Percentiles rank a stretch among this genome's conserved stretches.
Conservation (phyloP, 2,797 vertebrate genomes). For the Neosilurus mollespiculum region DNA sequence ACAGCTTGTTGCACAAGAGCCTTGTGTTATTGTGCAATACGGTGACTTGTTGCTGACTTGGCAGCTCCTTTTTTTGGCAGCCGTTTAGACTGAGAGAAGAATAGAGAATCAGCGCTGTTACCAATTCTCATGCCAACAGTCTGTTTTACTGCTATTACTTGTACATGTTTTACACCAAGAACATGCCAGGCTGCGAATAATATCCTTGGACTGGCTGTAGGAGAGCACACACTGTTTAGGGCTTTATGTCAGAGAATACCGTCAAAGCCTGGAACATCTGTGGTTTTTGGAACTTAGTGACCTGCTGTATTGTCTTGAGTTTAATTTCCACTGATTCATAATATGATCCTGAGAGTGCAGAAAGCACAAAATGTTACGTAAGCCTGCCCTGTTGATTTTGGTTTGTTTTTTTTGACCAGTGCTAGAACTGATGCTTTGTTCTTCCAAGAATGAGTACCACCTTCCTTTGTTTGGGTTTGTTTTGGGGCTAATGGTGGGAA, state of each 20-base stretch:
- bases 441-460: background rate
- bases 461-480: constrained; percentile 11
- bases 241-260: constrained; percentile 12
- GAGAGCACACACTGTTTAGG: background rate
- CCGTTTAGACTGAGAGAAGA: background rate
- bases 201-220: constrained; percentile 21
- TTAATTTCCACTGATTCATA: constrained; percentile 27
- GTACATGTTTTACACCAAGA: background rate
- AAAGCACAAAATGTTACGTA: constrained; percentile 1
- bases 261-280: constrained; percentile 33
- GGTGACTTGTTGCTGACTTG: constrained; percentile 11
- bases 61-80: background rate
- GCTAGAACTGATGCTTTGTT: background rate
- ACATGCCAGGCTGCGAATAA: constrained; percentile 12
- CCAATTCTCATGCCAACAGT: background rate
- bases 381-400: background rate
- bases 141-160: background rate
- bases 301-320: constrained; percentile 12
- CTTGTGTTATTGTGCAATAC: constrained; percentile 16
- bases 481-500: background rate
- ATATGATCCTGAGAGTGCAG: background rate
- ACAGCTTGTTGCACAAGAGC: constrained; percentile 12
- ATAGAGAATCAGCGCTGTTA: background rate
- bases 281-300: constrained; percentile 9
- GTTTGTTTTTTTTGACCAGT: background rate